Base-by-base conservation (phyloP, 2,113 vertebrate genomes). In the Serranochromis macrocephalus region DNA sequence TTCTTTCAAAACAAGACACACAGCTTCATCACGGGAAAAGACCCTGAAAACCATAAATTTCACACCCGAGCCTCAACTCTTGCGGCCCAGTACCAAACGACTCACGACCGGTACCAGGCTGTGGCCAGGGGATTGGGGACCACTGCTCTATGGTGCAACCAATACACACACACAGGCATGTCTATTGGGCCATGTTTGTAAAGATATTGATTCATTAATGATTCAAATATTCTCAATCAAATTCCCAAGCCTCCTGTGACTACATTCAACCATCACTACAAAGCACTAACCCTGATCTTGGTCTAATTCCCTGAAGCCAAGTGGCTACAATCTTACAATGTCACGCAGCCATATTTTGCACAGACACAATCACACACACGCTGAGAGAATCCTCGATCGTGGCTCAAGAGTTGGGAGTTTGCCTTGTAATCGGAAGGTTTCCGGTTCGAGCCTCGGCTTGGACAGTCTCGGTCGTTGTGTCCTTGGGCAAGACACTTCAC, bases 371-470 rank as follows among this genome's bases (percentile, higher is more conserved):
- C 29, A 4, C 29, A 6, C 14, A 31, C 14, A 17, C 29, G 2
- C 6, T 33, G 5, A 61, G 2, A 10, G 2, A 11, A 19, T 63
- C 9, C 5, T 19, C 11, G 17, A 19, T 51, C 1, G 49, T 51
- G 17, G 49, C 17, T n/a, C 8, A 51, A 5, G 49, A 51, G 17
- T 51, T 51, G 5, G 4, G 49, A 51, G 17, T 51, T n/a, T 1
- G 17, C 0, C 4, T 51, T 51, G 8, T 51, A 51, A 51, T 51
- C 1, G 2, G 3, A 51, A 51, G 8, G 49, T n/a, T n/a, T 1
- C 17, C 0, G 3, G 17, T 51, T n/a, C 1, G 17, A 51, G 8
- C 49, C 49, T 0, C 2, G 19, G 49, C 49, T 51, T 1, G 3
- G 19, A 10, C 9, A 51, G 49, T 51, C 49, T 51, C 2, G 9